Evolutionary conservation across 2,888 invertebrate genomes (phyloP).

Genomic region (Stenodera caucasica): DNA sequence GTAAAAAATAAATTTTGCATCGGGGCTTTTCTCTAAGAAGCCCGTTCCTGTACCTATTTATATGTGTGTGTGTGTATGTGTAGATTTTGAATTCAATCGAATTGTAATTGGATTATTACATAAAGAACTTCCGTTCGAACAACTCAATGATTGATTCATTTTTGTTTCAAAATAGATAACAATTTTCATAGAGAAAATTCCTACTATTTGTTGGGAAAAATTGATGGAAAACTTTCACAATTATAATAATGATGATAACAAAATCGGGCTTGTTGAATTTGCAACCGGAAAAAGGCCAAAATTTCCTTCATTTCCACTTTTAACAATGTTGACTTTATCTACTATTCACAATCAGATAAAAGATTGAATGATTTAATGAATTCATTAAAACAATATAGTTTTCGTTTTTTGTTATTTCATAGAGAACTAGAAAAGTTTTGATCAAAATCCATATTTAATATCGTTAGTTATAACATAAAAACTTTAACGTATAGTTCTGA

Average conservation of each 20-base stretch:
- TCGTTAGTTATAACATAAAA: conserved; percentile 1
- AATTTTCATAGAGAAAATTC: background rate
- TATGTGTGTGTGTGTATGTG: background rate
- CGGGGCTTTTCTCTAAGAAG: no score
- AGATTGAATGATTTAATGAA: conserved; percentile 26
- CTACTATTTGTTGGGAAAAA: background rate
- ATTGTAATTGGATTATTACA: conserved; percentile 17
- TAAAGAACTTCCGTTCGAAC: conserved; percentile 5
- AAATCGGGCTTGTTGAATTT: background rate
- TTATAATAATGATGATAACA: background rate
- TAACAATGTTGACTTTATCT: conserved; percentile 10
- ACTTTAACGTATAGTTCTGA: no score
- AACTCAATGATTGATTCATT: background rate
- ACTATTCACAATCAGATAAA: no score
- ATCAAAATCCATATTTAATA: conserved; percentile 19
- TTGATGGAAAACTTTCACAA: background rate
- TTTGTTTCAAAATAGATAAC: conserved; percentile 12
- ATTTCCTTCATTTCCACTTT: background rate
- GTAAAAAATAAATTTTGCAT: no score
- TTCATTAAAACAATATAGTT: conserved; percentile 24
- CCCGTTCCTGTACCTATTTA: no score
- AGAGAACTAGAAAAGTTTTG: conserved; percentile 18
- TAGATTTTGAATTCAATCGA: conserved; percentile 6
- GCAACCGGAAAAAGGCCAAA: background rate
- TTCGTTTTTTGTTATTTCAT: no score